Conservation (phyloP, 2,888 invertebrate species). For the Sclerodermus sp. region DNA sequence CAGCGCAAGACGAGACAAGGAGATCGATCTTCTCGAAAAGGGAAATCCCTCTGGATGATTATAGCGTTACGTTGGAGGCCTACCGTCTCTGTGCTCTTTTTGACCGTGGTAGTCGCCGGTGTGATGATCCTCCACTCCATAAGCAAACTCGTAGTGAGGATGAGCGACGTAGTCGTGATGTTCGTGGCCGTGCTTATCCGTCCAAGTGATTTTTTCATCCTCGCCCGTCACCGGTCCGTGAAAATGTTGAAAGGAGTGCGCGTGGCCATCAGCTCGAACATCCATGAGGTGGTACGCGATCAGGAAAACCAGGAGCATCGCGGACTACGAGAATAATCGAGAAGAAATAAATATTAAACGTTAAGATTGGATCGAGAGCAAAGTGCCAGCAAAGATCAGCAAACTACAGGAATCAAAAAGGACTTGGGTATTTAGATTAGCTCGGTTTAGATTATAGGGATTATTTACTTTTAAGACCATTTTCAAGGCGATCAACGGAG, state of each 20-base stretch:
- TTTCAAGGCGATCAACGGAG: too few species aligned
- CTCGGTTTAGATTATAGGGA: too few species aligned
- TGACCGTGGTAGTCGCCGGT: slow-evolving; percentile 57
- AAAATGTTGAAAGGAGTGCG: slow-evolving; percentile 53
- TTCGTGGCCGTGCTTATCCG: slow-evolving; percentile 49
- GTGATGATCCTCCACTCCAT: slow-evolving; percentile 50
- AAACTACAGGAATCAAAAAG: too few species aligned
- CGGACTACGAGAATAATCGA: too few species aligned
- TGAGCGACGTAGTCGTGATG: slow-evolving; percentile 54
- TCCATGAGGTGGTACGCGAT: too few species aligned
- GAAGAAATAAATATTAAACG: too few species aligned
- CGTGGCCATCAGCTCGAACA: slow-evolving; percentile 28
- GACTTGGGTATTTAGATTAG: too few species aligned
- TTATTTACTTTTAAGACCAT: too few species aligned
- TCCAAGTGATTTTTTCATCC: slow-evolving; percentile 44
- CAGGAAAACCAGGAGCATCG: too few species aligned
- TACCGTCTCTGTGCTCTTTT: slow-evolving; percentile 57
- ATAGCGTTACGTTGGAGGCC: slow-evolving; percentile 8
- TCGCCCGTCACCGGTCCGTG: slow-evolving; percentile 51
- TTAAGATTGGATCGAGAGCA: too few species aligned
- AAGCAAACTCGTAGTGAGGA: slow-evolving; percentile 51
- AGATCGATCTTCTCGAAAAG: slow-evolving; percentile 19
- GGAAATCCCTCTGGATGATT: too few species aligned
- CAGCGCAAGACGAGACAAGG: slow-evolving; percentile 6
- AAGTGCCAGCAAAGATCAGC: too few species aligned